Base-by-base conservation (phyloP, 2,888 invertebrate species). In the Petrolisthes manimaculis region DNA sequence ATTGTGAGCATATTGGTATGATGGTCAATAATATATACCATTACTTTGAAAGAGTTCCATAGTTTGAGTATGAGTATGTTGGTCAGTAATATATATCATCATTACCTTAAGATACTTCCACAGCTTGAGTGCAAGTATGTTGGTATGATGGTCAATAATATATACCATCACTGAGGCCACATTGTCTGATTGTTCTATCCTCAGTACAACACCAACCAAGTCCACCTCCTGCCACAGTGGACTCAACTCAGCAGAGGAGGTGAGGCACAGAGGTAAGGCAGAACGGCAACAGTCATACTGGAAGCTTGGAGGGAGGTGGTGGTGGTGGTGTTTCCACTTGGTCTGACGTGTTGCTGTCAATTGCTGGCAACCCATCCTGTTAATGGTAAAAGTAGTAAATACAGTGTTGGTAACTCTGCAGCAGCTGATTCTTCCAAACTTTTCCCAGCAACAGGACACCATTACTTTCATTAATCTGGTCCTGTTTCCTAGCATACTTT, bases 171-270 rank as follows among this genome's bases (percentile, higher is more conserved):
- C 37, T 37, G 37, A 37, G 37, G 37, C 37, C 37, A 37, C 37
- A 37, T 37, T 37, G 37, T 37, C 37, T 37, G 37, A 37, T 37
- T n/a, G 71, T 6, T 8, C 21, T n/a, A 71, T 21, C 21, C 71
- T 71, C 21, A 71, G n/a, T 8, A 71, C 71, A 8, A 71, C 71
- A n/a, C 71, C 71, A 8, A 21, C 71, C 21, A 71, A 18, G 21
- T 71, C 71, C 71, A 71, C 21, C 71, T 71, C 71, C 14, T 71
- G 14, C 71, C 71, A 71, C 14, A n/a, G 18, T n/a, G 71, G 71
- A 8, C 21, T 71, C n/a, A 71, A 21, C 6, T 71, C n/a, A n/a
- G 71, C 21, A 71, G n/a, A 8, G 21, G 71, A 71, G 14, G 71
- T 71, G 71, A 71, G 71, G 71, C 71, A 71, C n/a, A 71, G 71